These are phyloP conservation scores for Thera obeliscata DNA, from an alignment of 2,888 invertebrate genomes.

Conservation along the genomic window DNA sequence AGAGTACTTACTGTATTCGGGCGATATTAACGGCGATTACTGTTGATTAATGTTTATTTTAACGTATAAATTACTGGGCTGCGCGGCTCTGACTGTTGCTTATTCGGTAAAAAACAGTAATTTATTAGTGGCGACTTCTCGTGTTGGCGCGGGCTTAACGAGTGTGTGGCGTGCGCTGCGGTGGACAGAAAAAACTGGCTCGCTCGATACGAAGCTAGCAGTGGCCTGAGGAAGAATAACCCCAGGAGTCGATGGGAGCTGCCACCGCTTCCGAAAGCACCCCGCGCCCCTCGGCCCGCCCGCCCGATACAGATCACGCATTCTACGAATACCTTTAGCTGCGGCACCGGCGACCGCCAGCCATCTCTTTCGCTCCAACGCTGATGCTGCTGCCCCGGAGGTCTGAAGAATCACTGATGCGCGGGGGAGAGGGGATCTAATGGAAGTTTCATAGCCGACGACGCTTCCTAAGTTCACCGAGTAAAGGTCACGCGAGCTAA, in stretches of 20 bases:
- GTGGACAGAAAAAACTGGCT: constrained; percentile 87
- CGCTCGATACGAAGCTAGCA: constrained; percentile 82
- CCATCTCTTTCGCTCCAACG: constrained; percentile 78
- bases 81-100: constrained; percentile 83
- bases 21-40: constrained; percentile 77
- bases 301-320: constrained; percentile 84
- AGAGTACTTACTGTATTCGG: constrained; percentile 80
- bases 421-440: constrained; percentile 78
- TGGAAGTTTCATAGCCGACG: constrained; percentile 80
- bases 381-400: constrained; percentile 66
- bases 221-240: constrained; percentile 86
- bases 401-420: constrained; percentile 60
- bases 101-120: constrained; percentile 83
- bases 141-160: constrained; percentile 86
- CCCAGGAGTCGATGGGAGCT: constrained; percentile 85
- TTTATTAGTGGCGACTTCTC: constrained; percentile 87
- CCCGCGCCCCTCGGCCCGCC: constrained; percentile 76
- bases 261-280: constrained; percentile 83
- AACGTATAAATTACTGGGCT: constrained; percentile 80
- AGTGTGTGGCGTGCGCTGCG: constrained; percentile 85
- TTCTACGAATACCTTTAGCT: constrained; percentile 83
- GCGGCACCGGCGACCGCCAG: constrained; percentile 73
- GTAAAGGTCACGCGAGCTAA: constrained; percentile 82
- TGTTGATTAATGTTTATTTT: constrained; percentile 82
- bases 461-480: constrained; percentile 84